These are phyloP conservation scores for Theretra japonica DNA, from an alignment of 2,888 invertebrate species.

Conservation along the genomic window DNA sequence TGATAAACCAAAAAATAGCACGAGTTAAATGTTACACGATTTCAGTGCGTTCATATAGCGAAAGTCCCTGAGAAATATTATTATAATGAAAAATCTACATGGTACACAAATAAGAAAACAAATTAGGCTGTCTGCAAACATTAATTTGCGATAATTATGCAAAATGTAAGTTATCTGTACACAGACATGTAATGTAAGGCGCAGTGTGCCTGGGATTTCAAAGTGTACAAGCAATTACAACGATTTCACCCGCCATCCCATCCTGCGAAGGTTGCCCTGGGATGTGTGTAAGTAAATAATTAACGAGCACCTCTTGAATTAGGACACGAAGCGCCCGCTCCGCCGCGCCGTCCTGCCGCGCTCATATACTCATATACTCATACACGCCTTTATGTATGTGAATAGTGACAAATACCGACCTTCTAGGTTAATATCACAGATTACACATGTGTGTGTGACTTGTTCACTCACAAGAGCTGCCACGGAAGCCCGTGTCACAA, in stretches of 20 bases:
- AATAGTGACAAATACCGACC: constrained; percentile 66
- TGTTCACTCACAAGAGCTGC: constrained; percentile 44
- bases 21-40: not conserved
- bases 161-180: constrained; percentile 35
- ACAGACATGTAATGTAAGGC: constrained; percentile 32
- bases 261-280: constrained; percentile 52
- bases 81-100: constrained; percentile 7
- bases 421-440: constrained; percentile 40
- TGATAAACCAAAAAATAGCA: not conserved
- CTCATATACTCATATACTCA: constrained; percentile 38
- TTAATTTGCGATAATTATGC: constrained; percentile 38
- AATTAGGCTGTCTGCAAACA: not conserved
- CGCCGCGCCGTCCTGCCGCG: constrained; percentile 21
- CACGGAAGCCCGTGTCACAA: constrained; percentile 48
- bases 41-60: not conserved
- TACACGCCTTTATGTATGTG: constrained; percentile 58
- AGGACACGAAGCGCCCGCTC: constrained; percentile 53
- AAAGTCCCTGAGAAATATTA: not conserved
- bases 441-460: constrained; percentile 44
- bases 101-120: constrained; percentile 19
- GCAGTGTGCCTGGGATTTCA: constrained; percentile 54
- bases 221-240: constrained; percentile 67
- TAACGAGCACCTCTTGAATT: constrained; percentile 66
- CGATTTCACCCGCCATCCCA: constrained; percentile 51
- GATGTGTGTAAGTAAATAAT: constrained; percentile 70